Base-by-base conservation (phyloP, 1,140 invertebrate genomes). In the Galleria mellonella region DNA sequence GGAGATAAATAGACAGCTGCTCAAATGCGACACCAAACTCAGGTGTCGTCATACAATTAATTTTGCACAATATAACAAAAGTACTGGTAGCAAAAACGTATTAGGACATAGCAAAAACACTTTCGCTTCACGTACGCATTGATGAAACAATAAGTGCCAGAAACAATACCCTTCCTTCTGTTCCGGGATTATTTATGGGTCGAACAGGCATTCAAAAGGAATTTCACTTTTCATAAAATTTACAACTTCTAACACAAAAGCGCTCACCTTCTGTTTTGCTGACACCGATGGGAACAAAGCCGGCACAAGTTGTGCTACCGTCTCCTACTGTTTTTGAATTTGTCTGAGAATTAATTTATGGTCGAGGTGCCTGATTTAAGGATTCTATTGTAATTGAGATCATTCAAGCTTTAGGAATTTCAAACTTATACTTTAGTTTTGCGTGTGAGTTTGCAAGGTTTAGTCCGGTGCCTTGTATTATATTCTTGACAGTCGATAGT, bases 151-250 rank as follows among this genome's bases (percentile, higher is more conserved):
- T 78, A 77, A 78, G 74, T 73, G 56, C 62, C 67, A 71, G 74
- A 82, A 78, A 85, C 82, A 85, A 85, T 82, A 61, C 60, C 71
- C 55, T 66, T 72, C 72, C 65, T 72, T 63, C 71, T 76, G 67
- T 82, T 75, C 70, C 60, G 53, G 66, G 56, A 72, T 83, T 77
- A 85, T 85, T 85, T 85, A 85, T 85, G 77, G 71, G 53, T 51
- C 66, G 65, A 70, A 75, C 52, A 60, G 62, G 66, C 59, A 69
- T 82, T 85, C 76, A 74, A 81, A 83, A 81, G 79, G 82, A 82
- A 85, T 85, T 85, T 85, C 77, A 85, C 79, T 85, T 85, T 85
- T 85, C 79, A 83, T 73, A 82, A 85, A 85, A 85, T 85, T 85
- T 83, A 82, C 79, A 85, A 85, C 75, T 78, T 60, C 50, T 47